Evolutionary conservation across 2,888 invertebrate species (phyloP), one percentile per base, ranked within the genome.

Genomic region (Onchidella celtica): DNA sequence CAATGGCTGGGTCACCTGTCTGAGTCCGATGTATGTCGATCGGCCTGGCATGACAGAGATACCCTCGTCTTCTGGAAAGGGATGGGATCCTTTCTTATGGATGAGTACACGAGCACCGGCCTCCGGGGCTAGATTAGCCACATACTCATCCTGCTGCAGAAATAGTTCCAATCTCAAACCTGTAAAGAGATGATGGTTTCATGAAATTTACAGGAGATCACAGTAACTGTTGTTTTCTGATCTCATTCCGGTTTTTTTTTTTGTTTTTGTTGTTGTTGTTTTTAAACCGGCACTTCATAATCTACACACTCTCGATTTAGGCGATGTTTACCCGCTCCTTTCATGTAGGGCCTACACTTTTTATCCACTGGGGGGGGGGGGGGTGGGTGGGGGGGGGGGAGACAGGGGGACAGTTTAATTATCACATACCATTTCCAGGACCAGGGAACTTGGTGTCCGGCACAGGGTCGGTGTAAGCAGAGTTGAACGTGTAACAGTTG

Each of bases 381-480:
- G n/a, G n/a, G n/a, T n/a, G n/a, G n/a, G n/a, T n/a, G n/a, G n/a
- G n/a, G n/a, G n/a, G n/a, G n/a, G n/a, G n/a, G n/a, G n/a, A n/a
- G n/a, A n/a, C n/a, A n/a, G n/a, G n/a, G n/a, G n/a, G n/a, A n/a
- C n/a, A n/a, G n/a, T n/a, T n/a, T n/a, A n/a, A n/a, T n/a, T n/a
- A n/a, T n/a, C n/a, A n/a, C n/a, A n/a, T 85, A 92, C 93, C 93
- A 86, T 92, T 91, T 6, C 91, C 82, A 0, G 94, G 93, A 76
- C 93, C 92, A 0, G 90, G 86, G 57, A 89, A 89, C 36, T 83
- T 88, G 3, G 88, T 88, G 3, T 74, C 78, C 27, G 87, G 68
- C 0, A 74, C 9, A 6, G 70, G 66, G 0, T 80, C 79, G 36
- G 86, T 85, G 17, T 57, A 83, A 9, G 83, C 79, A 0, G 86